These are phyloP conservation scores for Hephaestus fuliginosus DNA, from an alignment of 2,797 vertebrate genomes.

Conservation along the genomic window DNA sequence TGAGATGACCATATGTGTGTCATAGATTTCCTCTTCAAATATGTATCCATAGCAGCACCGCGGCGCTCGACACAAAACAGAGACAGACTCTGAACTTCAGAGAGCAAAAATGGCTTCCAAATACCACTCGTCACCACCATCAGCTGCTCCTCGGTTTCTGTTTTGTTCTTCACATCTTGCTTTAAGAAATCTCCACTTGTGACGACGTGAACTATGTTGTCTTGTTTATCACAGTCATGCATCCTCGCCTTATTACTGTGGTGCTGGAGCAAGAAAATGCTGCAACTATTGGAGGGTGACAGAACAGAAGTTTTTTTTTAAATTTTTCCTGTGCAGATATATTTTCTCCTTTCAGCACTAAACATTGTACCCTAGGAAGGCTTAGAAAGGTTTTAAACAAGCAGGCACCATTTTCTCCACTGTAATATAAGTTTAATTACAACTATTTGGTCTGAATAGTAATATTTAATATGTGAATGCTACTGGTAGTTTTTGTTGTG, in stretches of 20 bases:
- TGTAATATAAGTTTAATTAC: neutral
- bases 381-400: neutral
- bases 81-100: slow-evolving; percentile 33
- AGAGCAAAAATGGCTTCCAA: slow-evolving; percentile 49
- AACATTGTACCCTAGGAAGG: neutral
- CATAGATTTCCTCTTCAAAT: slow-evolving; percentile 72
- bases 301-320: neutral
- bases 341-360: neutral
- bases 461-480: no score
- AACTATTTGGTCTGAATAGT: neutral
- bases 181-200: neutral
- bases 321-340: neutral
- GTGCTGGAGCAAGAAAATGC: neutral
- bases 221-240: neutral
- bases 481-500: no score
- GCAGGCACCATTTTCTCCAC: neutral
- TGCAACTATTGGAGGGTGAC: neutral
- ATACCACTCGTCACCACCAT: slow-evolving; percentile 52
- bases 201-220: neutral
- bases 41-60: slow-evolving; percentile 52
- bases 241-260: neutral
- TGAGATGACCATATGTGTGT: slow-evolving; percentile 78
- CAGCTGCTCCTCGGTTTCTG: slow-evolving; percentile 37
- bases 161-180: slow-evolving; percentile 19
- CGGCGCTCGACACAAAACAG: slow-evolving; percentile 51